Percentiles rank a stretch among this genome's conserved stretches.
Conservation (phyloP, 53 echinoderm and acorn worm genomes). For the Paracentrotus lividus region DNA sequence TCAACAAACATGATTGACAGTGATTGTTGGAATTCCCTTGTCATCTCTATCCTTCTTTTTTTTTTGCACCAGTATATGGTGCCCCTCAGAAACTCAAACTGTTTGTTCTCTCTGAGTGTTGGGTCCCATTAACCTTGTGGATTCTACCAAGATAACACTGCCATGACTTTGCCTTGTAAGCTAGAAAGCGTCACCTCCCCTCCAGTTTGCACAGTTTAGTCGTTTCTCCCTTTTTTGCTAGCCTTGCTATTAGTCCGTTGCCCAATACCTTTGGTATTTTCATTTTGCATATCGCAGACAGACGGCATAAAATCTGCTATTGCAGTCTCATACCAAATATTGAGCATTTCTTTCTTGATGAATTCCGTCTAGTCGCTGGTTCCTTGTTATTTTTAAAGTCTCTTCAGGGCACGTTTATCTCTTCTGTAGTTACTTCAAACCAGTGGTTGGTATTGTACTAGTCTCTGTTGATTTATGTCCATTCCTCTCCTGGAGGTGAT, state of each 20-base stretch:
- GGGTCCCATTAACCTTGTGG: not conserved
- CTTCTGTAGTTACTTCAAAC: too few relatives aligned
- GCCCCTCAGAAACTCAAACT: not conserved
- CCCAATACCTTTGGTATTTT: conserved; percentile 23
- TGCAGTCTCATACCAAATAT: not conserved
- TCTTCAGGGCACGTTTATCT: not conserved
- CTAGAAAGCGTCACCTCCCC: not conserved
- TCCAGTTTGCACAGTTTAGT: conserved; percentile 28
- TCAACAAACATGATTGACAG: conserved; percentile 4
- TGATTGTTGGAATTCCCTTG: not conserved
- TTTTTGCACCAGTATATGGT: conserved; percentile 2
- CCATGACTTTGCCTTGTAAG: not conserved
- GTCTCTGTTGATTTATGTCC: not conserved
- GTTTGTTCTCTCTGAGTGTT: conserved; percentile 14
- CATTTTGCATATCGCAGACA: not conserved
- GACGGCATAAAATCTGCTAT: not conserved
- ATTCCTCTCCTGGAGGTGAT: not conserved
- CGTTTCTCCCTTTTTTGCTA: not conserved
- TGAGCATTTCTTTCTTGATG: not conserved
- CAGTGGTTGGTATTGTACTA: not conserved
- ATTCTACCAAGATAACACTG: not conserved
- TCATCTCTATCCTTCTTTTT: conserved; percentile 2
- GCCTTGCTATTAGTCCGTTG: not conserved
- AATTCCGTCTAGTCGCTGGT: conserved; percentile 7
- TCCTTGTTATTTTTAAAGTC: conserved; percentile 35